phyloP scores from a whole-genome alignment of 2,888 invertebrate species.

The Machimus rusticus region DNA sequence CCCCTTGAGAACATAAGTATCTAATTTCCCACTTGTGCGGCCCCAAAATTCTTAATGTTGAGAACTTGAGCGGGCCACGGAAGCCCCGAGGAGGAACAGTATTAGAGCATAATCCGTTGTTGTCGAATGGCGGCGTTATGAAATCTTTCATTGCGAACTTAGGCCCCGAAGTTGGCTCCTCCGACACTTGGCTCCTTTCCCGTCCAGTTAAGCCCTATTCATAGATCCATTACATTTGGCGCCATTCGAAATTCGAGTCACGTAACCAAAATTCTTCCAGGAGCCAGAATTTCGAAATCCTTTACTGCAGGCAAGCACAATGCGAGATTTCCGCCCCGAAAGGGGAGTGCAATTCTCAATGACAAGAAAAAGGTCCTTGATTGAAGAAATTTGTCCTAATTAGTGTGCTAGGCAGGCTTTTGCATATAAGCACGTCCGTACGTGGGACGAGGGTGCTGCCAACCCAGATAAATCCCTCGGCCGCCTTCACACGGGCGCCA shows the following conservation, averaged over 20 bases:
- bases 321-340: neutral
- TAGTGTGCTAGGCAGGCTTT: conserved; percentile 21
- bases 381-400: conserved; percentile 39
- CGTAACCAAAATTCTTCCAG: neutral
- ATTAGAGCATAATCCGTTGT: neutral
- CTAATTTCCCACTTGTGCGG: neutral
- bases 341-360: neutral
- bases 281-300: conserved; percentile 9
- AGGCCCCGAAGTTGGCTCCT: neutral
- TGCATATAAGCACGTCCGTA: conserved; percentile 24
- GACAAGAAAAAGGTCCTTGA: conserved; percentile 13
- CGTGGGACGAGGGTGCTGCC: neutral
- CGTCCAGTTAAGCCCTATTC: neutral
- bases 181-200: neutral
- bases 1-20: conserved; percentile 14
- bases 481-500: neutral
- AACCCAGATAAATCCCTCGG: neutral
- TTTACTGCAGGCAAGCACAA: neutral
- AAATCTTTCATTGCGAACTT: neutral
- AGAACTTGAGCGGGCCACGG: neutral
- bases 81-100: neutral
- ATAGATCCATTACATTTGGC: neutral
- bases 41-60: neutral
- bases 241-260: neutral
- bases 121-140: neutral